Evolutionary conservation across 2,113 vertebrate genomes (phyloP), one percentile per base, ranked within the genome.

Genomic region (Holacanthus passer): DNA sequence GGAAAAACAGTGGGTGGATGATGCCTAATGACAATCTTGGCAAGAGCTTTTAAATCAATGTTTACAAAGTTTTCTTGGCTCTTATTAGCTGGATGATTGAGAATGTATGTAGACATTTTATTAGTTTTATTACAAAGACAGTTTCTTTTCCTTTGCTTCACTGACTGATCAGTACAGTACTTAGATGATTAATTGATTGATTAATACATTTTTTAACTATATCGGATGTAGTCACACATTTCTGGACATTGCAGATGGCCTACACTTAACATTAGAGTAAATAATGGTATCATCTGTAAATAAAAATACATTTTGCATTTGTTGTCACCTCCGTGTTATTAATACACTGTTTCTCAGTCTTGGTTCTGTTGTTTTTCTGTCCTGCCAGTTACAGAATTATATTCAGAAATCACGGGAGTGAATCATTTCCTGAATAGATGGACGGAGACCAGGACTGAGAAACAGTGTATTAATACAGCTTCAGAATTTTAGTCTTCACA

Each of bases 1-100:
- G 62, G 62, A 76, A 63, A 65, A 76, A 74, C 31, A 55, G 80
- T 73, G 53, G 86, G 65, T 73, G 69, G 62, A 73, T 81, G 73
- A 79, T 65, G 60, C 65, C 31, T n/a, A 7, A 35, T 68, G 31
- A 19, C 77, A 69, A 13, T 35, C 43, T 16, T 68, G 22, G 24
- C n/a, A 35, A 62, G 3, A 45, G 45, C 19, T 63, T 62, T 52
- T 5, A 12, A 66, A 80, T 64, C 47, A 19, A 24, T 47, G 4
- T 27, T 31, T 35, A 31, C 39, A 52, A 66, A 43, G 17, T 50
- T 66, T 63, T 64, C 5, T 29, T 43, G 3, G 19, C 37, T 59
- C 1, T 69, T 14, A 27, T 4, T 2, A 66, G 5, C 10, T 37
- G 31, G 16, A 13, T 73, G 13, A 60, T 7, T 24, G 16, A 47